These are phyloP conservation scores for Pammene fasciana DNA, from an alignment of 2,888 invertebrate genomes.

Conservation along the genomic window DNA sequence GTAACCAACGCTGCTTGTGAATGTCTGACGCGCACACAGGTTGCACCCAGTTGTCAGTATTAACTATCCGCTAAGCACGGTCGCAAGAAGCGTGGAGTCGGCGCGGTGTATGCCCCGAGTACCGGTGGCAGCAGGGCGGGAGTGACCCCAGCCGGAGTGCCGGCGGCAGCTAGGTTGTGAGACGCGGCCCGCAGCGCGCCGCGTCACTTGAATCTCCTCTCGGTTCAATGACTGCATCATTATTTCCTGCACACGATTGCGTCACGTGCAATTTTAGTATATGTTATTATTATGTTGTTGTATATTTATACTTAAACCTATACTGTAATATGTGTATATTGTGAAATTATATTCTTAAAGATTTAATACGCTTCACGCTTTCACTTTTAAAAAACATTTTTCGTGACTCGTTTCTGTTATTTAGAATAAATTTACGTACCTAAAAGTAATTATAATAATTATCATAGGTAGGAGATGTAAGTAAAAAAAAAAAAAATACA, in stretches of 20 bases:
- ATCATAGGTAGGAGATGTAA: slow-evolving; percentile 70
- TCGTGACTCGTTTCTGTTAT: slow-evolving; percentile 83
- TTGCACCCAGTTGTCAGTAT: neutral
- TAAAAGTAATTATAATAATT: slow-evolving; percentile 82
- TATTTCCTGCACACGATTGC: slow-evolving; percentile 80
- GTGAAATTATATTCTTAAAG: slow-evolving; percentile 81
- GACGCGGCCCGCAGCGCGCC: slow-evolving; percentile 54
- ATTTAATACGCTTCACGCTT: slow-evolving; percentile 82
- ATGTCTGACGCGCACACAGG: neutral
- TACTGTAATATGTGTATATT: slow-evolving; percentile 82
- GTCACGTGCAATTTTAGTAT: slow-evolving; percentile 81
- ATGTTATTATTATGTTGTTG: slow-evolving; percentile 83
- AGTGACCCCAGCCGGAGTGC: slow-evolving; percentile 31
- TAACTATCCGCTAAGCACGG: neutral
- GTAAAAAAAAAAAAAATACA: slow-evolving; percentile 54
- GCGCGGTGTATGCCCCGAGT: neutral
- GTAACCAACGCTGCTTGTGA: neutral
- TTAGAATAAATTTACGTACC: slow-evolving; percentile 83
- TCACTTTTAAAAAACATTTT: slow-evolving; percentile 76
- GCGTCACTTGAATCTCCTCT: slow-evolving; percentile 77
- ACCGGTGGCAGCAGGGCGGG: slow-evolving; percentile 2
- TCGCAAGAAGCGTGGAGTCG: neutral
- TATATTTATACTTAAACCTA: slow-evolving; percentile 81
- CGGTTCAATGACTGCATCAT: slow-evolving; percentile 80
- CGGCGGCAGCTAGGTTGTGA: slow-evolving; percentile 70